Base-by-base conservation (phyloP, 2,113 vertebrate species). In the Spermophilus dauricus region DNA sequence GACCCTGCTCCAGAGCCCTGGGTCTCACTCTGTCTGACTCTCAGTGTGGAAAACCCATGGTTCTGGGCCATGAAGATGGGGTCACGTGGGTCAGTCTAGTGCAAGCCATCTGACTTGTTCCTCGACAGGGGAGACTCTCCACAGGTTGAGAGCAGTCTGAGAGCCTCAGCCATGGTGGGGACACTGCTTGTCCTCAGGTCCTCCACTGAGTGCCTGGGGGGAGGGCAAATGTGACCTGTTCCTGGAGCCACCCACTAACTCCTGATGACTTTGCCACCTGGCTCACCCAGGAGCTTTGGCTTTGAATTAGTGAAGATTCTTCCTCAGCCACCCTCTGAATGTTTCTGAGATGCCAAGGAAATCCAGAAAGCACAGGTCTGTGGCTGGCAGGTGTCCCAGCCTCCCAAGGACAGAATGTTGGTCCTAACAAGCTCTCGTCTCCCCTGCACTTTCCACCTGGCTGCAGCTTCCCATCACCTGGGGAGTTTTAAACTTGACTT, bases 311-410 rank as follows among this genome's bases (percentile, higher is more conserved):
- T n/a, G 18, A 32, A 58, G 69, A 18, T 51, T 83, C 37, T 86
- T 92, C 72, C 32, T 73, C 26, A 90, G 67, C 11, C 24, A 30
- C 56, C 65, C 63, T 88, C n/a, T 78, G 39, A 69, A 22, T 78
- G 77, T 88, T 90, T 84, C 76, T 75, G 53, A 96, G 83, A 86
- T 34, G 37, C 77, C 24, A 75, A 95, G 61, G 72, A 89, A 91
- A 89, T 11, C 30, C 76, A 89, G 91, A 86, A 82, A 89, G 96
- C 67, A 91, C 89, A 95, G 34, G 75, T 77, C 70, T 56, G 82
- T 13, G 24, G 28, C 48, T 92, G 65, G 48, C n/a, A 2, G 78
- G 76, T 11, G 84, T 51, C 88, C 90, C 65, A 56, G 92, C 26
- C 42, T 51, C 76, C 37, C 11, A 12, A 48, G 77, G 28, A 53